These are phyloP conservation scores for Scaptomyza flava DNA, from an alignment of 2,888 invertebrate genomes.

Conservation along the genomic window DNA sequence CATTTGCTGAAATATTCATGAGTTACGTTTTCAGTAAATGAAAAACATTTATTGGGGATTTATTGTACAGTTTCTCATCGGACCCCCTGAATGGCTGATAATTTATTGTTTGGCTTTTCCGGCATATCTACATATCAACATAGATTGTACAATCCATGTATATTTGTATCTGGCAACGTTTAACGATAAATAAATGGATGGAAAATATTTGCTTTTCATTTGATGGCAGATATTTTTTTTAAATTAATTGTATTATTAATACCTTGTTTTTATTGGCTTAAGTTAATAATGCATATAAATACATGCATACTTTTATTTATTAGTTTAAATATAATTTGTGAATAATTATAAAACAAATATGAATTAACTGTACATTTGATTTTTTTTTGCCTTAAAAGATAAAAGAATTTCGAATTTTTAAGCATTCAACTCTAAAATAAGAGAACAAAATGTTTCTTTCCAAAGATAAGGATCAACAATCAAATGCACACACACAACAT, in stretches of 20 bases:
- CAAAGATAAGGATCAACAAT: constrained; percentile 24
- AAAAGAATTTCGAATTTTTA: no score
- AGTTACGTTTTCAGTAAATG: constrained; percentile 76
- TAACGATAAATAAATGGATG: constrained; percentile 44
- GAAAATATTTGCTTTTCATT: neutral
- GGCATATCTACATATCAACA: constrained; percentile 26
- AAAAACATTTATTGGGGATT: constrained; percentile 74
- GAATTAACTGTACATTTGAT: neutral
- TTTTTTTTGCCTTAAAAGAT: no score
- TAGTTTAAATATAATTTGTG: neutral
- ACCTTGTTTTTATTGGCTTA: neutral
- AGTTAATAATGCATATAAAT: neutral
- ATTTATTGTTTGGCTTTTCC: constrained; percentile 66
- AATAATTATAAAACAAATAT: neutral
- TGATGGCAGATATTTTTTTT: neutral
- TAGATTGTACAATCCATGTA: constrained; percentile 3
- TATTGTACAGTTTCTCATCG: constrained; percentile 57
- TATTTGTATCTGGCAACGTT: constrained; percentile 40
- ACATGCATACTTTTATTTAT: neutral
- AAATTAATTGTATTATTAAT: neutral
- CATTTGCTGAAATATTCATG: constrained; percentile 73
- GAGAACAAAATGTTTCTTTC: constrained; percentile 10
- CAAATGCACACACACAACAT: constrained; percentile 14
- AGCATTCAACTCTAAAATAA: neutral
- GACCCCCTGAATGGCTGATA: constrained; percentile 63